These are phyloP conservation scores for Grammomys surdaster DNA, from an alignment of 2,113 vertebrate species.

Conservation along the genomic window DNA sequence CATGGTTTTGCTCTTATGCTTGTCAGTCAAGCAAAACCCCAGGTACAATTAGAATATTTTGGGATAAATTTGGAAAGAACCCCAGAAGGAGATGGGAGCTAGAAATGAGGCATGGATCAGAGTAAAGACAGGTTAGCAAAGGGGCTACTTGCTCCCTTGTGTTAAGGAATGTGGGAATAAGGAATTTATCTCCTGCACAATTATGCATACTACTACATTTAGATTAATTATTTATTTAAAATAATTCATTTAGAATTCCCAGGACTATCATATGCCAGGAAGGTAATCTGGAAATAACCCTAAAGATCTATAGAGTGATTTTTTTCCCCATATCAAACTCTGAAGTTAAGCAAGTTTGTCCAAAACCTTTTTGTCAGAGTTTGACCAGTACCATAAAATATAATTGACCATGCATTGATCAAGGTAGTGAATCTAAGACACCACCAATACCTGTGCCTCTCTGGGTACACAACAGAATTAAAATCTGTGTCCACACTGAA, in stretches of 20 bases:
- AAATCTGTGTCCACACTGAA: background rate
- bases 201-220: background rate
- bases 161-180: background rate
- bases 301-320: conserved; percentile 68
- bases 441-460: background rate
- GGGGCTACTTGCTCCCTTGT: background rate
- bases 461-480: background rate
- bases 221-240: conserved; percentile 58
- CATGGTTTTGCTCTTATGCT: background rate
- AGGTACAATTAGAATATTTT: background rate
- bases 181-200: background rate
- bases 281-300: conserved; percentile 61
- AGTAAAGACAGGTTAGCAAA: background rate
- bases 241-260: background rate
- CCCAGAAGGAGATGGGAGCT: background rate
- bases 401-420: background rate
- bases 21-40: background rate
- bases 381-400: conserved; percentile 29
- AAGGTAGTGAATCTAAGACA: background rate
- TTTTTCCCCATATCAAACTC: conserved; percentile 53
- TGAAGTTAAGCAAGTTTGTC: conserved; percentile 43
- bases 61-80: background rate
- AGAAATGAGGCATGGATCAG: background rate
- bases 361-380: conserved; percentile 37
- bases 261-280: background rate